Percentiles rank a stretch among this genome's conserved stretches.
Evolutionary conservation across 2,797 vertebrate genomes (phyloP).

Genomic region (Gymnopithys bicolor): DNA sequence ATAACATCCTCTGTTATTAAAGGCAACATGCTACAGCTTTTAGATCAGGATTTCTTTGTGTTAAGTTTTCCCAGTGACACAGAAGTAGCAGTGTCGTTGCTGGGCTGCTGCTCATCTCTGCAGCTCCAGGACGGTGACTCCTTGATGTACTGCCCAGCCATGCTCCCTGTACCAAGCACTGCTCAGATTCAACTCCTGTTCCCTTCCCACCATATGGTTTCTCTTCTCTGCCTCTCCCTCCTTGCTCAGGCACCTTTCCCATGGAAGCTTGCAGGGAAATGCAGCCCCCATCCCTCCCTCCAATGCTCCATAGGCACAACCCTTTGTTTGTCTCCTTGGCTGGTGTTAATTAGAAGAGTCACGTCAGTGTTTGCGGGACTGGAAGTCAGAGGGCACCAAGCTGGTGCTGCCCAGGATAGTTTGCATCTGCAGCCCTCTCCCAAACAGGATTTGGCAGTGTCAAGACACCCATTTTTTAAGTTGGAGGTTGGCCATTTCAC

Average conservation of each 20-base stretch:
- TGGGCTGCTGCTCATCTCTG: not conserved
- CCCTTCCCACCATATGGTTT: not conserved
- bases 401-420: not conserved
- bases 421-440: not conserved
- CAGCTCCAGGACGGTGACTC: not conserved
- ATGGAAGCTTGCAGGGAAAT: not conserved
- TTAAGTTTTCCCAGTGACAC: not conserved
- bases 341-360: not conserved
- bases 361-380: accelerated
- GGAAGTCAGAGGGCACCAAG: not conserved
- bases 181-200: not conserved
- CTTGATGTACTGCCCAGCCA: not conserved
- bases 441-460: not conserved
- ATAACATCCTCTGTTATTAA: not conserved
- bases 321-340: not conserved
- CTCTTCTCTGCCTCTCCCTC: not conserved
- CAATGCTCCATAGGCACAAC: not conserved
- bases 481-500: not conserved
- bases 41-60: not conserved
- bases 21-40: not conserved
- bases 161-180: accelerated
- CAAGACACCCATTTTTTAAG: not conserved
- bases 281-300: not conserved
- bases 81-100: not conserved
- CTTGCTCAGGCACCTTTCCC: not conserved